phyloP scores from a whole-genome alignment of 2,797 vertebrate species.

The Amblyraja radiata region DNA sequence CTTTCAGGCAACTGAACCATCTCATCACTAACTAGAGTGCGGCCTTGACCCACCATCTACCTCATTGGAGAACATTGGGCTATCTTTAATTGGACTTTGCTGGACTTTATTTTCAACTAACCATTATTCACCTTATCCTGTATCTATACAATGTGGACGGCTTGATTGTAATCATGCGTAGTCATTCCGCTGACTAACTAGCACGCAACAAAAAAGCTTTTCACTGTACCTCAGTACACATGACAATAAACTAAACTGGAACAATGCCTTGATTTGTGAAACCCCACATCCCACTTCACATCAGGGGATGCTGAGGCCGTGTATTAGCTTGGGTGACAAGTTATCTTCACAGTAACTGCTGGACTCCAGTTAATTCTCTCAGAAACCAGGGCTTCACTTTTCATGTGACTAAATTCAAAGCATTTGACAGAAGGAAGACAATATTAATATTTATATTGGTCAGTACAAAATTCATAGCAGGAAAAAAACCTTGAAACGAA shows the following conservation, averaged over 20 bases:
- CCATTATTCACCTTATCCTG: too few relatives aligned
- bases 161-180: too few relatives aligned
- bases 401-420: neutral
- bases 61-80: too few relatives aligned
- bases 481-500: neutral
- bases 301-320: neutral
- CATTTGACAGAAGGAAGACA: neutral
- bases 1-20: too few relatives aligned
- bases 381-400: neutral
- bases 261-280: neutral
- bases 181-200: too few relatives aligned
- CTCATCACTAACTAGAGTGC: too few relatives aligned
- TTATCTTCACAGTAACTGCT: neutral
- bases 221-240: too few relatives aligned
- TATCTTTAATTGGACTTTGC: too few relatives aligned
- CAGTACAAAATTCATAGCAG: neutral
- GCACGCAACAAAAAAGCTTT: too few relatives aligned
- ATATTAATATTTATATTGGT: neutral
- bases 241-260: neutral
- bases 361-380: neutral
- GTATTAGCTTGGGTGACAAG: neutral
- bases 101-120: too few relatives aligned
- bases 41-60: too few relatives aligned
- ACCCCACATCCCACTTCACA: neutral
- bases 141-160: too few relatives aligned